Evolutionary conservation across 2,888 invertebrate species (phyloP).

Genomic region (Stenolophus ochropezus): DNA sequence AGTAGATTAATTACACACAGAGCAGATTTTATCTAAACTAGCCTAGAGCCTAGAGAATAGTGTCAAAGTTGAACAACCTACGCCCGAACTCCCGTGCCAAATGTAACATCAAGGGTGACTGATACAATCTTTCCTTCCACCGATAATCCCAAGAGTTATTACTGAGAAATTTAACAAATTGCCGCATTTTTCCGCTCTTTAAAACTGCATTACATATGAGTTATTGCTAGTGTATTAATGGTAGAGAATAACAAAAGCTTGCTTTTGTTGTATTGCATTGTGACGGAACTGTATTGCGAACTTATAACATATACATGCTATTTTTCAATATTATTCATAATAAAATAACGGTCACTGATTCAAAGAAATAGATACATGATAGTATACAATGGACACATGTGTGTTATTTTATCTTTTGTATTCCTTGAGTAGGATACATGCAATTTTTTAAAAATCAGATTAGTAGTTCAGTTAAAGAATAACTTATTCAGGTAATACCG

Average conservation of each 20-base stretch:
- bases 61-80: slow-evolving; percentile 54
- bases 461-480: too few relatives aligned
- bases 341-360: not conserved
- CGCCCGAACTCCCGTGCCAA: slow-evolving; percentile 4
- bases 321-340: not conserved
- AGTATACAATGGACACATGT: too few relatives aligned
- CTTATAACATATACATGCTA: not conserved
- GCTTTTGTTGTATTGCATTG: not conserved
- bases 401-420: too few relatives aligned
- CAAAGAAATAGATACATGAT: not conserved
- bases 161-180: not conserved
- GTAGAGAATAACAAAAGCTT: not conserved
- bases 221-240: not conserved
- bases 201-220: not conserved
- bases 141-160: slow-evolving; percentile 11
- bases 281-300: not conserved
- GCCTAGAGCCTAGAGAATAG: slow-evolving; percentile 35
- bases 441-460: too few relatives aligned
- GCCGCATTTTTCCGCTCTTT: not conserved
- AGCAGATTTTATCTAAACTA: slow-evolving; percentile 44
- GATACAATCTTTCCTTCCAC: slow-evolving; percentile 14
- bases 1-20: slow-evolving; percentile 48
- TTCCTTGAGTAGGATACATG: too few relatives aligned
- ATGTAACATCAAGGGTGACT: slow-evolving; percentile 27
- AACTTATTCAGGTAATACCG: too few relatives aligned